A percentile compares a stretch with the other conserved stretches of the same genome.
Evolutionary conservation across 2,113 vertebrate species (phyloP).

Genomic region (Sialia sialis): DNA sequence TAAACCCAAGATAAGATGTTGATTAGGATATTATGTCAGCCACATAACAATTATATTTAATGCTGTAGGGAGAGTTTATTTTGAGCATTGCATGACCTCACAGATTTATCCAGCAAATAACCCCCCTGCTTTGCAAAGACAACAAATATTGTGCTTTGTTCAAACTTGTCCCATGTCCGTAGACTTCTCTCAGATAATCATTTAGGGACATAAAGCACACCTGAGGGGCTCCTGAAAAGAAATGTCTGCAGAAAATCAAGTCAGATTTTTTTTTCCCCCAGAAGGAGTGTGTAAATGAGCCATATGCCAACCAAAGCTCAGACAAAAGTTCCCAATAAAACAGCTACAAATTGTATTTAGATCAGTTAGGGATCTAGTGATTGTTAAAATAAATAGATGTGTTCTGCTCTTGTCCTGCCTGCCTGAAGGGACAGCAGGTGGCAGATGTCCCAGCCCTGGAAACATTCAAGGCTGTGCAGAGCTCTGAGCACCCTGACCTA

Average conservation of each 20-base stretch:
- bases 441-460: background rate
- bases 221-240: background rate
- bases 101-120: background rate
- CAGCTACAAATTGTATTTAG: background rate
- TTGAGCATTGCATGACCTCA: constrained; percentile 39
- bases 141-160: background rate
- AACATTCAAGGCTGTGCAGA: too few species aligned
- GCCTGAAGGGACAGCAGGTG: background rate
- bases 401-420: background rate
- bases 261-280: background rate
- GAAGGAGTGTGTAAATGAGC: background rate
- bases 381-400: background rate
- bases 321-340: background rate
- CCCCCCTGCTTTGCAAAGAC: background rate
- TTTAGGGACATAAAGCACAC: background rate
- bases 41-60: constrained; percentile 63
- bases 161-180: background rate
- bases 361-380: background rate
- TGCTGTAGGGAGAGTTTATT: constrained; percentile 48
- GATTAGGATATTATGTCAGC: constrained; percentile 68
- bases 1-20: constrained; percentile 48
- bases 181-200: background rate
- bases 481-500: background rate
- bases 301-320: background rate
- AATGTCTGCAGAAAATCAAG: background rate